A percentile compares a stretch with the other conserved stretches of the same genome.
Conservation (phyloP, 2,113 vertebrate genomes). For the Centropus bengalensis region DNA sequence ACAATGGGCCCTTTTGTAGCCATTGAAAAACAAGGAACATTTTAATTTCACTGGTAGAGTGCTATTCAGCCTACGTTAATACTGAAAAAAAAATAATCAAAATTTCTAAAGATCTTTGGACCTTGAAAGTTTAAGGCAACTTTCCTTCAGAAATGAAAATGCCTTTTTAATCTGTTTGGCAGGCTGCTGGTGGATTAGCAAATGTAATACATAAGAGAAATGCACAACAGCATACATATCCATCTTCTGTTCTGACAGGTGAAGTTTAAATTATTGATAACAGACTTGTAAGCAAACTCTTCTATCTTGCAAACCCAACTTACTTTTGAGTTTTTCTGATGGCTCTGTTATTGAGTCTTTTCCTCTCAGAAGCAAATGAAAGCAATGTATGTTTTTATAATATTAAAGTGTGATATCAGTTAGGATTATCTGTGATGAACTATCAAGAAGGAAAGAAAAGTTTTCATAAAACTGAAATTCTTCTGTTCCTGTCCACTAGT, state of each 20-base stretch:
- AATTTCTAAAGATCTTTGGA: background rate
- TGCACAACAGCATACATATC: background rate
- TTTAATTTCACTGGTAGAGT: background rate
- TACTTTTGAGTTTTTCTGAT: background rate
- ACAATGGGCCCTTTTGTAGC: background rate
- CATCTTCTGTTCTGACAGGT: background rate
- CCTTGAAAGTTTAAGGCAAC: slow-evolving; percentile 2
- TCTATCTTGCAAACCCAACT: background rate
- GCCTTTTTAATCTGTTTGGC: background rate
- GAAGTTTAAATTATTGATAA: slow-evolving; percentile 46
- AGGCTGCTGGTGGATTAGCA: background rate
- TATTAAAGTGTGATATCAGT: background rate
- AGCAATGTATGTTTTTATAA: background rate
- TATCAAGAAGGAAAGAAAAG: background rate
- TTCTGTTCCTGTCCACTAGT: background rate
- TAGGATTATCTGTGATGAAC: background rate
- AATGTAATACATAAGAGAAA: background rate
- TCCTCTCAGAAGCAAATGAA: background rate
- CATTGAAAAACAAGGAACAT: background rate
- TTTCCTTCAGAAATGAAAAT: slow-evolving; percentile 37
- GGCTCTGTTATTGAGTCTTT: background rate
- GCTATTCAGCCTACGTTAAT: background rate
- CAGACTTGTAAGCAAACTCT: background rate
- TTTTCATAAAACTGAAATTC: background rate
- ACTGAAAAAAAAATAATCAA: background rate